Evolutionary conservation across 2,888 invertebrate species (phyloP), one percentile per base, ranked within the genome.

Genomic region (Heliconius cydno): DNA sequence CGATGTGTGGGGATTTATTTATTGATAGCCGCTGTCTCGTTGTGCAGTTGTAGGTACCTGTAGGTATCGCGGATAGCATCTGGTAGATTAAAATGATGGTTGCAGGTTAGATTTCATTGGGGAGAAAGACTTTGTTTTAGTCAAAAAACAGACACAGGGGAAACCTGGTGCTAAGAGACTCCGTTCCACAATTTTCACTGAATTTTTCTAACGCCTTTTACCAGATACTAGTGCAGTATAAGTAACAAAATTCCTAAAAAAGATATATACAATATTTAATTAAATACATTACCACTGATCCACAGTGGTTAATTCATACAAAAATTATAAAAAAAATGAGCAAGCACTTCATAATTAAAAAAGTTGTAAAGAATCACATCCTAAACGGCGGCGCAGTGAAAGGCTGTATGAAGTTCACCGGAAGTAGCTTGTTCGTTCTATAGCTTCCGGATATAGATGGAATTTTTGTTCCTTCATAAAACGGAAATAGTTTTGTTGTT

Each of bases 371-470:
- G 60, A 38, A 41, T 13, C 28, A 65, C 65, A 75, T 75, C 63
- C 66, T 46, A 28, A 41, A 65, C 22, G 41, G 65, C 65, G 38
- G 60, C 41, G 28, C 74, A 74, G 74, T 65, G 65, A 75, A 73
- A 75, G 75, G 75, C 75, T 38, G 65, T 46, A 60, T 73, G 73
- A 46, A 41, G 30, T 75, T 10, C 65, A 28, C 34, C 75, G 75
- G 75, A 75, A 75, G 75, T 75, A 66, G 65, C 75, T 75, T 66
- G 75, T 75, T 75, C 30, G 28, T 12, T 25, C 28, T 75, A 66
- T 19, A 65, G 63, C 63, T 66, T 75, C 75, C 75, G 75, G 75
- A 75, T 65, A 65, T 75, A 28, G 63, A 41, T 22, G 15, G 63
- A 25, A 38, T n/a, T 75, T 72, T 46, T 70, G 7, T 70, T 41